phyloP scores from a whole-genome alignment of 2,888 invertebrate species.

The Lydus trimaculatus region DNA sequence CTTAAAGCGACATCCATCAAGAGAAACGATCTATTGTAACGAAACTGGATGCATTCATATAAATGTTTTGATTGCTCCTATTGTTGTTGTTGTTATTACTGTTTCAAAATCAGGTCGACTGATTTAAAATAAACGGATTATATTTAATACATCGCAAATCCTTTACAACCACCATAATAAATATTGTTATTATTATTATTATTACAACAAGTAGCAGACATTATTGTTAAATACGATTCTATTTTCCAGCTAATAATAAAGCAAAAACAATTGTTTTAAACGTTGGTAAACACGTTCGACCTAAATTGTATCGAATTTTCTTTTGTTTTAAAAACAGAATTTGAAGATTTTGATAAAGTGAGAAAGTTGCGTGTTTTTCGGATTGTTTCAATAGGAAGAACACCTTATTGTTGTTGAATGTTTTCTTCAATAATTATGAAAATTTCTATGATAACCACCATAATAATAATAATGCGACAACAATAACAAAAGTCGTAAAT shows the following conservation, averaged over 20 bases:
- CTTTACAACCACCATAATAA: background rate
- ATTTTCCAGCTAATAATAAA: slow-evolving; percentile 4
- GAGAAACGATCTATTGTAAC: too few relatives aligned
- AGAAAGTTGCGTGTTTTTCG: too few relatives aligned
- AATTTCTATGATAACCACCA: background rate
- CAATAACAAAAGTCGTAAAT: background rate
- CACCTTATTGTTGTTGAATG: background rate
- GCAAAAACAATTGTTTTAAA: slow-evolving; percentile 4
- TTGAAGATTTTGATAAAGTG: background rate
- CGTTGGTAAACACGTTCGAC: background rate
- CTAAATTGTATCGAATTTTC: background rate
- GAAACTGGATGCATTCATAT: background rate
- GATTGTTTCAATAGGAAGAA: background rate
- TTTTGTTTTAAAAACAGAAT: background rate
- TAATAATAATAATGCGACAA: background rate
- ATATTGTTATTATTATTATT: background rate
- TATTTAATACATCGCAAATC: background rate
- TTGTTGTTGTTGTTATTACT: background rate
- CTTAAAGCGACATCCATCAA: background rate
- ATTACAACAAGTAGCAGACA: background rate
- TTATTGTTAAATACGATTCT: background rate
- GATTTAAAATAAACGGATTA: background rate
- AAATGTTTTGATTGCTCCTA: background rate
- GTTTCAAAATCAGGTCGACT: background rate
- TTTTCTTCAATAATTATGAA: background rate